Evolutionary conservation across 2,797 vertebrate species (phyloP), one percentile per base, ranked within the genome.

Genomic region (Manis pentadactyla): DNA sequence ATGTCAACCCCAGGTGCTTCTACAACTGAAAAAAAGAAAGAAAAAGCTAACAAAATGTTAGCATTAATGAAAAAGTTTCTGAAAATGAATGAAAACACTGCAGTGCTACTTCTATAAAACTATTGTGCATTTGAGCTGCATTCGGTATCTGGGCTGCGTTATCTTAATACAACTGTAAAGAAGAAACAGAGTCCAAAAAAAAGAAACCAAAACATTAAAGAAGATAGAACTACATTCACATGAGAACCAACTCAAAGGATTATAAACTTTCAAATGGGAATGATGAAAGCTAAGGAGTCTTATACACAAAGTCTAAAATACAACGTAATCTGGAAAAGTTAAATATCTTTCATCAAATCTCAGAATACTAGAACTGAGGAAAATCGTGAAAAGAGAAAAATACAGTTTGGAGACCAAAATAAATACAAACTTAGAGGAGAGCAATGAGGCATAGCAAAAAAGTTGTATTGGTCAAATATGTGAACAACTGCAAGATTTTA

Each of bases 1-100:
- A n/a, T 68, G 57, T 85, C 39, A 74, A 25, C 8, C 15, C 51
- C 78, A 77, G 34, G 46, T 78, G 29, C 46, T 93, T 57, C 55
- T 77, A 39, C 39, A 57, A 73, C 11, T 29, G 57, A 93, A 61
- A 34, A 93, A 61, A 34, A 90, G 29, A 53, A 91, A 71, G 88
- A 39, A 90, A 94, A 93, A 71, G 39, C 39, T 69, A 93, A 93
- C 13, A 68, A 88, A 91, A 94, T 68, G 34, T 71, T 75, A 34
- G 17, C 55, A 61, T 93, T 86, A 75, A 23, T 27, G 74, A 87
- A 71, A 87, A 83, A 82, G 34, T 12, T 68, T 87, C 87, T 73
- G 81, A 91, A 87, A 86, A 39, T 14, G 34, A 92, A 68, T 64
- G 59, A 88, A 94, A 34, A 53, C 29, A 82, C 82, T 55, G 53